Percentiles rank a stretch among this genome's conserved stretches.
Conservation (phyloP, 2,113 vertebrate genomes). For the Corythaeola cristata region DNA sequence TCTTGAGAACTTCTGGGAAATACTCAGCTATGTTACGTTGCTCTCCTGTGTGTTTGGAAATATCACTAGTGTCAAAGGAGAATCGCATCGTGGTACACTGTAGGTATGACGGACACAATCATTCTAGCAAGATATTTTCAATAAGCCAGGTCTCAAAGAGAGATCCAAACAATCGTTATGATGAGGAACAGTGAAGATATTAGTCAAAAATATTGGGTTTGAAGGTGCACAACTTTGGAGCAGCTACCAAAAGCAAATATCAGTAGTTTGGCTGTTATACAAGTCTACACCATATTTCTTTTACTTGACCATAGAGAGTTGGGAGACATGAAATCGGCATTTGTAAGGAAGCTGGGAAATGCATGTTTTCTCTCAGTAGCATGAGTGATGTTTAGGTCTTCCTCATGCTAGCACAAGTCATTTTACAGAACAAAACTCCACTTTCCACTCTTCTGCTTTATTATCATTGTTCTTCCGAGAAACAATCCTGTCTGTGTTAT, state of each 20-base stretch:
- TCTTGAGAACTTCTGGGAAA: not conserved
- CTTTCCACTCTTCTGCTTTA: not conserved
- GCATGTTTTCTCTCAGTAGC: not conserved
- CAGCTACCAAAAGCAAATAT: not conserved
- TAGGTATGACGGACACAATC: not conserved
- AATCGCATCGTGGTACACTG: not conserved
- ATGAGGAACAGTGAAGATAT: slow-evolving; percentile 7
- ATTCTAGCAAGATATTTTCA: not conserved
- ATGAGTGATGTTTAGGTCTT: not conserved
- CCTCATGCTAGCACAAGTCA: not conserved
- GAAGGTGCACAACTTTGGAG: not conserved
- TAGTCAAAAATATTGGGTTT: slow-evolving; percentile 35
- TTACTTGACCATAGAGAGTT: not conserved
- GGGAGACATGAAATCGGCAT: not conserved
- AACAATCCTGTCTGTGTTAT: not conserved
- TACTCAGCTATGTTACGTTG: not conserved
- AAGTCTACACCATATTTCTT: not conserved
- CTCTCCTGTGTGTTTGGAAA: not conserved
- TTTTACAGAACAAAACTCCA: not conserved
- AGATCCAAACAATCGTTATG: not conserved
- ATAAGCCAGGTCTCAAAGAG: not conserved
- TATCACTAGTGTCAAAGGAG: not conserved
- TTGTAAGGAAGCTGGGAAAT: not conserved
- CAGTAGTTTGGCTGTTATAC: not conserved
- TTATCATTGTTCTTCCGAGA: not conserved